Percentiles rank a stretch among this genome's conserved stretches.
These are phyloP conservation scores for Pseudonaja textilis DNA, from an alignment of 2,113 vertebrate species.

Conservation along the genomic window DNA sequence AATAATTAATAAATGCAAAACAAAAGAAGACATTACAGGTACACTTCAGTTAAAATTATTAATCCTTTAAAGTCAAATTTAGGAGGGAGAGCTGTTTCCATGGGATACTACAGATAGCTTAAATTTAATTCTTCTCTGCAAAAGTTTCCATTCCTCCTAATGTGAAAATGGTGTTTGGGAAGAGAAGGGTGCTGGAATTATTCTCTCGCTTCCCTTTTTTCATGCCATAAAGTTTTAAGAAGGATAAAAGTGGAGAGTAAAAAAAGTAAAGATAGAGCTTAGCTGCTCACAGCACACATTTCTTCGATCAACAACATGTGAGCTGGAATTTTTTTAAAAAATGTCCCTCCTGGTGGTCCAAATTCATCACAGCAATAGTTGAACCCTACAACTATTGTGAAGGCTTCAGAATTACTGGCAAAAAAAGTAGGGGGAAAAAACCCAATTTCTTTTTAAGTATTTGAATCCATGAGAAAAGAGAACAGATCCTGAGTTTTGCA, in stretches of 20 bases:
- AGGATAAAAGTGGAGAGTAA: slow-evolving; percentile 31
- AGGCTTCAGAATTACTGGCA: slow-evolving; percentile 58
- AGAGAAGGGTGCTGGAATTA: slow-evolving; percentile 40
- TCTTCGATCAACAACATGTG: slow-evolving; percentile 73
- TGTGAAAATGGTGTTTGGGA: slow-evolving; percentile 31
- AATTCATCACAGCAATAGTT: slow-evolving; percentile 64
- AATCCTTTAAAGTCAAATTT: slow-evolving; percentile 66
- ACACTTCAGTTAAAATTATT: slow-evolving; percentile 67
- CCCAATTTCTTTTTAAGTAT: background rate
- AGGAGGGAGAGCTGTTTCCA: slow-evolving; percentile 63
- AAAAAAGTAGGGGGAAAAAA: slow-evolving; percentile 32
- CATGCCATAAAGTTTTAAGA: slow-evolving; percentile 60
- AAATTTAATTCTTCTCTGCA: slow-evolving; percentile 62
- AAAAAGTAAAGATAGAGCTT: slow-evolving; percentile 43
- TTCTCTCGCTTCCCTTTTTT: slow-evolving; percentile 56
- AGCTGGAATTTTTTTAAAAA: slow-evolving; percentile 75
- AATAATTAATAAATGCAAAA: slow-evolving; percentile 55
- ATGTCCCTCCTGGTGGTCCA: slow-evolving; percentile 73
- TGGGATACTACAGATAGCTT: slow-evolving; percentile 71
- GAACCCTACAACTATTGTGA: slow-evolving; percentile 58
- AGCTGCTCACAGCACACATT: slow-evolving; percentile 66
- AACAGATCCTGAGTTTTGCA: background rate
- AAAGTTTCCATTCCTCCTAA: background rate
- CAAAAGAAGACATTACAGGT: slow-evolving; percentile 50
- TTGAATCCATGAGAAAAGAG: background rate